Percentiles rank a stretch among this genome's conserved stretches.
phyloP scores from a whole-genome alignment of 2,888 invertebrate species.

The Micoletzkya japonica region DNA sequence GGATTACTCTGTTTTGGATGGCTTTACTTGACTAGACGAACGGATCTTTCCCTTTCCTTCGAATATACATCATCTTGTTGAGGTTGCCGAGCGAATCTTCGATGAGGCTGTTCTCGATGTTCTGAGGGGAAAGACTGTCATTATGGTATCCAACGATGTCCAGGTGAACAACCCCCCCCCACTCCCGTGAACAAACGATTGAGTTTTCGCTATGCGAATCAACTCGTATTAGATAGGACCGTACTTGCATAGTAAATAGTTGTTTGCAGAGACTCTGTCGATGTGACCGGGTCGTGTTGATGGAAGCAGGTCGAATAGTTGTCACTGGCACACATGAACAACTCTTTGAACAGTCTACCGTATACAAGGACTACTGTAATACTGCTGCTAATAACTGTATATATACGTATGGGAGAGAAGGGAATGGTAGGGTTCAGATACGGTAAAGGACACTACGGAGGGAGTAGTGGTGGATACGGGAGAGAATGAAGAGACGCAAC shows the following conservation, averaged over 20 bases:
- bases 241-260: background rate
- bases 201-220: background rate
- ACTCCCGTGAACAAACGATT: background rate
- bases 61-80: background rate
- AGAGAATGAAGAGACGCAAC: background rate
- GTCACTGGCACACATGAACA: constrained; percentile 70
- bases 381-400: constrained; percentile 24
- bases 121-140: constrained; percentile 64
- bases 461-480: background rate
- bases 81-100: constrained; percentile 69
- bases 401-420: background rate
- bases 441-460: constrained; percentile 11
- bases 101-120: constrained; percentile 65
- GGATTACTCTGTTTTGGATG: background rate
- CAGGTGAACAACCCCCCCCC: constrained; percentile 54
- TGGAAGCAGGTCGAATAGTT: constrained; percentile 70
- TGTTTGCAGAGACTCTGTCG: constrained; percentile 69
- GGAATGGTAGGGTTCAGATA: background rate
- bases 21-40: background rate
- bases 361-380: constrained; percentile 33
- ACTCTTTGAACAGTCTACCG: constrained; percentile 63
- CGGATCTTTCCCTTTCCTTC: background rate
- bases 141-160: constrained; percentile 65
- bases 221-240: background rate
- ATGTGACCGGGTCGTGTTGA: constrained; percentile 71